Evolutionary conservation across 1,140 invertebrate species (phyloP).

Genomic region (Drosophila nannoptera): DNA sequence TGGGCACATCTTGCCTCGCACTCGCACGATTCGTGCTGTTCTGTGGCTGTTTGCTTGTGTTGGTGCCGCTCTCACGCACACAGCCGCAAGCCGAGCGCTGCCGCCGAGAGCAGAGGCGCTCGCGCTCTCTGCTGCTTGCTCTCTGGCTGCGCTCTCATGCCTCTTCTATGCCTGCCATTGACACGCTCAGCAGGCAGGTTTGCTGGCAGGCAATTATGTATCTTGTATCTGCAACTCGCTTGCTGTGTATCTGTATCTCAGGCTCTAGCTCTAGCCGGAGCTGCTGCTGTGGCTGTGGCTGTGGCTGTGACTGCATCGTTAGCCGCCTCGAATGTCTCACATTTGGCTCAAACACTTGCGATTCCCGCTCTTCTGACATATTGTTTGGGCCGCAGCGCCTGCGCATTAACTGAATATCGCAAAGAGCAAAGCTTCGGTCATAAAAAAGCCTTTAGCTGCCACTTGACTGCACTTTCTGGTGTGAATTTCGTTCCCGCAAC

Average conservation of each 20-base stretch:
- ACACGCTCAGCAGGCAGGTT: conserved; percentile 66
- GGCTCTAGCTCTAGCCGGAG: conserved; percentile 2
- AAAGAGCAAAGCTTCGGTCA: conserved; percentile 6
- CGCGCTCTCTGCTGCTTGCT: not conserved
- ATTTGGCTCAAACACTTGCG: conserved; percentile 61
- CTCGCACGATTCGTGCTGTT: conserved; percentile 49
- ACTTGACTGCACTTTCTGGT: conserved; percentile 29
- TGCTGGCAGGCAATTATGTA: conserved; percentile 65
- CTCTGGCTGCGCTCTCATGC: conserved; percentile 18
- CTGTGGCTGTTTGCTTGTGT: conserved; percentile 37
- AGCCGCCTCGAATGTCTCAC: conserved; percentile 58
- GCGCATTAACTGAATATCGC: conserved; percentile 45
- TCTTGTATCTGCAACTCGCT: conserved; percentile 70
- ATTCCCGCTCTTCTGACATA: conserved; percentile 42
- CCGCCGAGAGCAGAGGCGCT: no score
- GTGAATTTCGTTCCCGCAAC: conserved; percentile 39
- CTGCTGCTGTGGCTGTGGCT: conserved; percentile 4
- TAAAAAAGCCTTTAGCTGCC: conserved; percentile 2
- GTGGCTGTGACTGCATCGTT: conserved; percentile 12
- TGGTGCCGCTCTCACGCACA: conserved; percentile 54
- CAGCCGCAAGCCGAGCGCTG: no score
- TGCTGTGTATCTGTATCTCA: conserved; percentile 58
- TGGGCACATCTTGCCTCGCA: conserved; percentile 28
- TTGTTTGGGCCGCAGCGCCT: conserved; percentile 42
- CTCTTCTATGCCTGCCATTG: conserved; percentile 53